Conservation (phyloP, 2,888 invertebrate genomes). For the Drosophila niveifrons region DNA sequence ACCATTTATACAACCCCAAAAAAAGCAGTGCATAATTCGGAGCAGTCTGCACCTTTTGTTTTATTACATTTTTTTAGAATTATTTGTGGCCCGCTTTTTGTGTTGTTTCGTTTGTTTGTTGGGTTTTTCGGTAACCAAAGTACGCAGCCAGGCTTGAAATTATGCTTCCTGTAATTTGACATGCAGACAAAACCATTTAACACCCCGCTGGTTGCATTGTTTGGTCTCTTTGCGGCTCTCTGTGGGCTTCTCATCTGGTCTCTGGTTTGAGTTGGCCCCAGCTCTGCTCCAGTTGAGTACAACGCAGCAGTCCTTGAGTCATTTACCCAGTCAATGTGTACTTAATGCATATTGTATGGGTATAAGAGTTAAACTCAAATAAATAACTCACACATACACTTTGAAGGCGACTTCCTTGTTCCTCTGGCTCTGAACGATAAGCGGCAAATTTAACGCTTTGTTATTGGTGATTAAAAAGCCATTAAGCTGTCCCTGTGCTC, state of each 20-base stretch:
- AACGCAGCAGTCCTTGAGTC: slow-evolving; percentile 21
- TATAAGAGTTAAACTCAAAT: slow-evolving; percentile 39
- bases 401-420: slow-evolving; percentile 18
- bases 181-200: slow-evolving; percentile 80
- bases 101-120: slow-evolving; percentile 19
- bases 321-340: slow-evolving; percentile 50
- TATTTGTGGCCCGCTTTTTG: background rate
- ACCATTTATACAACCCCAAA: background rate
- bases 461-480: slow-evolving; percentile 74
- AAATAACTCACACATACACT: slow-evolving; percentile 25
- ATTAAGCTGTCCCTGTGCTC: slow-evolving; percentile 48
- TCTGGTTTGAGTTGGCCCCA: background rate
- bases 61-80: slow-evolving; percentile 23
- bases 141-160: slow-evolving; percentile 75
- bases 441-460: slow-evolving; percentile 41
- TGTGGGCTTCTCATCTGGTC: slow-evolving; percentile 12
- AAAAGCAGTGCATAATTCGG: slow-evolving; percentile 56
- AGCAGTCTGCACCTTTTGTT: slow-evolving; percentile 57
- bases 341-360: slow-evolving; percentile 51
- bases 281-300: background rate
- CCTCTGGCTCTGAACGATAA: slow-evolving; percentile 29
- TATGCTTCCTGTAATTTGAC: slow-evolving; percentile 79
- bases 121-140: slow-evolving; percentile 46
- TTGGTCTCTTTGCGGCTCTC: slow-evolving; percentile 31
- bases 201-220: slow-evolving; percentile 76